Evolutionary conservation across 2,888 invertebrate species (phyloP), one percentile per base, ranked within the genome.

Genomic region (Criorhina ranunculi): DNA sequence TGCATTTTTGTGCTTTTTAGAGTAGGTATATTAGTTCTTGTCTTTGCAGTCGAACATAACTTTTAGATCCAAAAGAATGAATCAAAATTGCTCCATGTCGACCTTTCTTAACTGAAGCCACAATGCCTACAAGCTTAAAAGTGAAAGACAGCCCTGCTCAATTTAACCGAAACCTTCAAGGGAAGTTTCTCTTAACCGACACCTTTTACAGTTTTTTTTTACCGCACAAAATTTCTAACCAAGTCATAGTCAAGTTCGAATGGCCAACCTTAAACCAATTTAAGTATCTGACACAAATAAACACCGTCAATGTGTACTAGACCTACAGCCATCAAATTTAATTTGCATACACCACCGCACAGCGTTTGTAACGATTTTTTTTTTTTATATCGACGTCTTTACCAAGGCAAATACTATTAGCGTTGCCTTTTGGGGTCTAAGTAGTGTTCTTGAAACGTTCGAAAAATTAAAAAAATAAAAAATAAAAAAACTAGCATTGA

Each of bases 381-480:
- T 24, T 57, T 60, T 53, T 40, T 51, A 29, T 24, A 15, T 24
- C 24, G 33, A 33, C n/a, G 53, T 17, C 60, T 53, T 33, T 44
- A 60, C 55, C 83, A 78, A 83, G 83, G 83, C 53, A 37, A 78
- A 2, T 8, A 31, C 76, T 24, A 60, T 77, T 77, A 60, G 55
- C 51, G 17, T 8, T 33, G 33, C 70, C 73, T 42, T 78, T 77
- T 78, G 33, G 6, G 44, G 73, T 64, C 79, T 69, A 73, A 75
- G 46, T 37, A 57, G 42, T 69, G 83, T 83, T 83, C 79, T 83
- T 79, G 83, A 79, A 78, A 78, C 51, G 33, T 67, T 78, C 60
- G 33, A 62, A 62, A 49, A 62, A 24, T 24, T 24, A 44, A 62
- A 11, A 9, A 15, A 33, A 17, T n/a, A 49, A 49, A 24, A 33